Evolutionary conservation across 2,113 vertebrate species (phyloP), one percentile per base, ranked within the genome.

Genomic region (Acanthochromis polyacanthus): DNA sequence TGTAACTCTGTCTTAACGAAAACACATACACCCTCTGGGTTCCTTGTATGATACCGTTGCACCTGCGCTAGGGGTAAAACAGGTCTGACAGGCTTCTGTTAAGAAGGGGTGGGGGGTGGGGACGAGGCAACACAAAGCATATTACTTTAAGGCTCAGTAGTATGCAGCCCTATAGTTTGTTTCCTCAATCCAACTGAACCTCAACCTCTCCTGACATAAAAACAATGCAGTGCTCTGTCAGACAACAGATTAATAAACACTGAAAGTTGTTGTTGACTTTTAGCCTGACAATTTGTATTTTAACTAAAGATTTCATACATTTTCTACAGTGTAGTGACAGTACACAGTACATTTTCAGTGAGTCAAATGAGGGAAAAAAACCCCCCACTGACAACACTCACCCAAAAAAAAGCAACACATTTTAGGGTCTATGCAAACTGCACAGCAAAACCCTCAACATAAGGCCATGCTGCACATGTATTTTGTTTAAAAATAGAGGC

Each of bases 1-100:
- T 50, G 48, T 3, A 30, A 71, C 36, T 62, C 57, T 75, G 43
- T 67, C 53, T 61, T 53, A 50, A 61, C 20, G 75, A 75, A 80
- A 17, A 62, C 36, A 62, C 17, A 72, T 17, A 73, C 53, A 82
- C 36, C 69, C 82, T 70, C 32, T 5, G 70, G 76, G 75, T 57
- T 83, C 55, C 22, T 2, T 1, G 45, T 22, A 22, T 73, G 58
- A 76, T 14, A 84, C 30, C 10, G 70, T 38, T 66, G 17, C 81
- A 83, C 85, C 90, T 84, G 84, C 80, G 51, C 38, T 58, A 46
- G 19, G 84, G 82, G 62, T 66, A 45, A 80, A 92, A 93, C 93
- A 60, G 86, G 93, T 91, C 75, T 40, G 30, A 90, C 92, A 74
- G 88, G 91, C 62, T 93, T 71, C 75, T 68, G 52, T 67, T 19